phyloP scores from a whole-genome alignment of 2,888 invertebrate genomes.

The Clistopyga incitator region DNA sequence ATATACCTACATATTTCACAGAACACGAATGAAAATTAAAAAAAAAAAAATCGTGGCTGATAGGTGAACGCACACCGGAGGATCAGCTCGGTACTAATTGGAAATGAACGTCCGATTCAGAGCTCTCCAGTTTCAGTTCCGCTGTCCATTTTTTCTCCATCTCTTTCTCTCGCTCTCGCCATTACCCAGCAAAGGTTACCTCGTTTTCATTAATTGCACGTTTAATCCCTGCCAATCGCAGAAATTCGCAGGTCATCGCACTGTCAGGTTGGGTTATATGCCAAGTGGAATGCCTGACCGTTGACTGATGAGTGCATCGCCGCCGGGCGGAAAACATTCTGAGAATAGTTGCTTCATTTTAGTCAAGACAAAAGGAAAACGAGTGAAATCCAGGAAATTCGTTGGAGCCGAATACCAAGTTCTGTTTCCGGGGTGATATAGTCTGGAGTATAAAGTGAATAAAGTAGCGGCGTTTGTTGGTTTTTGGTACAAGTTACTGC shows the following conservation, averaged over 20 bases:
- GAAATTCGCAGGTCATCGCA: slow-evolving; percentile 48
- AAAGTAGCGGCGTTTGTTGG: slow-evolving; percentile 81
- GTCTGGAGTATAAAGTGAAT: slow-evolving; percentile 72
- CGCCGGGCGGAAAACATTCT: neutral
- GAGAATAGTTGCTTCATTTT: neutral
- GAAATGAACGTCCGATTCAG: slow-evolving; percentile 65
- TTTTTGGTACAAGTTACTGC: slow-evolving; percentile 60
- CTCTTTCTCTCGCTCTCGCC: slow-evolving; percentile 23
- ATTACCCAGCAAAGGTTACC: slow-evolving; percentile 50
- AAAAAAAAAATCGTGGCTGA: slow-evolving; percentile 47
- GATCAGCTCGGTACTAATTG: slow-evolving; percentile 63
- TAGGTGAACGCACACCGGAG: slow-evolving; percentile 59
- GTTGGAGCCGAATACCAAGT: slow-evolving; percentile 49
- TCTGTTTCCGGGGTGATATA: slow-evolving; percentile 76
- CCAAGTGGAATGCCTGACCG: slow-evolving; percentile 23
- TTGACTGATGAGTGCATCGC: neutral
- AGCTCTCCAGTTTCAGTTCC: slow-evolving; percentile 55
- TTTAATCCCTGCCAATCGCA: slow-evolving; percentile 66
- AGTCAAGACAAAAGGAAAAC: neutral
- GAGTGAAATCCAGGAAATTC: neutral
- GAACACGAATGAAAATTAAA: slow-evolving; percentile 30
- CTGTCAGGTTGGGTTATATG: slow-evolving; percentile 25
- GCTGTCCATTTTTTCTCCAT: slow-evolving; percentile 50
- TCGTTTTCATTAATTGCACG: slow-evolving; percentile 68
- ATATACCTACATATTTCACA: slow-evolving; percentile 30